A percentile compares a stretch with the other conserved stretches of the same genome.
These are phyloP conservation scores for Tragelaphus imberbis DNA, from an alignment of 2,113 vertebrate genomes.

Conservation along the genomic window DNA sequence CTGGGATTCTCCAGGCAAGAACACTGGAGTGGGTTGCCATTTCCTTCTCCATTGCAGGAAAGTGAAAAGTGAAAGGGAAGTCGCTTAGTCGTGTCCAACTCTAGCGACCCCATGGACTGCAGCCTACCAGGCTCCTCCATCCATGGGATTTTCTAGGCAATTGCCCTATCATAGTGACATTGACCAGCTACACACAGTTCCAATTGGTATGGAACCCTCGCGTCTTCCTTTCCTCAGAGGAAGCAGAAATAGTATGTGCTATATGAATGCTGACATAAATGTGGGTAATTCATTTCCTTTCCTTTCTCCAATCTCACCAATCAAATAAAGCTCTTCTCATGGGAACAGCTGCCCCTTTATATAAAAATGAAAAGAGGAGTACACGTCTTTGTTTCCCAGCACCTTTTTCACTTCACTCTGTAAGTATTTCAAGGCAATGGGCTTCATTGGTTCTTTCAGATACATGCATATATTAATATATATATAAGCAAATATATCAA, in stretches of 20 bases:
- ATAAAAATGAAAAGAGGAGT: background rate
- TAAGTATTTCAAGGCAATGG: background rate
- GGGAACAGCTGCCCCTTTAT: background rate
- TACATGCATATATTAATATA: background rate
- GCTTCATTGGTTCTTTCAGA: background rate
- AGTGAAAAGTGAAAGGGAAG: no score
- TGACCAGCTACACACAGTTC: background rate
- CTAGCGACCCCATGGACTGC: no score
- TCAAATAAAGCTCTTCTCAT: background rate
- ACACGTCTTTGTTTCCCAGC: background rate
- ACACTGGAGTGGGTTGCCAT: no score
- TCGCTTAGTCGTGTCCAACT: no score
- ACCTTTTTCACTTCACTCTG: background rate
- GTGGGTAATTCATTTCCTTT: background rate
- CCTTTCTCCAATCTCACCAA: background rate
- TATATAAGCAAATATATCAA: background rate
- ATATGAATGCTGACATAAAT: background rate
- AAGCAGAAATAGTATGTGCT: background rate
- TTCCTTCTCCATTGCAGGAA: no score
- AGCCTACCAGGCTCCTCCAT: no score
- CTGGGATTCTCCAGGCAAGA: no score
- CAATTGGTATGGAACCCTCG: fast-evolving
- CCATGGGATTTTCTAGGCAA: background rate
- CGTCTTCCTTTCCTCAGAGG: background rate
- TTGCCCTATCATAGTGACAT: background rate